These are phyloP conservation scores for Potorous gilbertii DNA, from an alignment of 2,797 vertebrate species.

Conservation along the genomic window DNA sequence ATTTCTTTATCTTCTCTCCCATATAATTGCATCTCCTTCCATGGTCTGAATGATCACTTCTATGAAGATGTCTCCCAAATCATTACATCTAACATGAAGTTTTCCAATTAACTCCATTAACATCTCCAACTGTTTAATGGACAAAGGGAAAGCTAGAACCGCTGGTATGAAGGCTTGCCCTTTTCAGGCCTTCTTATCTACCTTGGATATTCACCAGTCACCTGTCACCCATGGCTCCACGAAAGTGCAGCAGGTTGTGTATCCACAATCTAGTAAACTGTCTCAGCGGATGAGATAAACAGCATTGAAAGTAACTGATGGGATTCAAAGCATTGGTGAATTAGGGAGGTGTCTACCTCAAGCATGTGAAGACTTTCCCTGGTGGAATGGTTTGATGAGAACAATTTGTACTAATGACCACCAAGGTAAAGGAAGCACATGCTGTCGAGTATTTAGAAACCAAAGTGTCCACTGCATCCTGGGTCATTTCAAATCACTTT, in stretches of 20 bases:
- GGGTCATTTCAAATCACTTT: not conserved
- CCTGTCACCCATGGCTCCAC: not conserved
- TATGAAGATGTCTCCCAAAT: not conserved
- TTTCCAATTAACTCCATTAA: not conserved
- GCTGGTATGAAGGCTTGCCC: not conserved
- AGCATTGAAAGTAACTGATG: not conserved
- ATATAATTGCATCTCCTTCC: not conserved
- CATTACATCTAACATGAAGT: not conserved
- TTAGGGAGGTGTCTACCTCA: not conserved
- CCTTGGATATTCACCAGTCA: not conserved
- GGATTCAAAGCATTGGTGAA: not conserved
- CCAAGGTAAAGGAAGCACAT: not conserved
- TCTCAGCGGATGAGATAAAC: not conserved
- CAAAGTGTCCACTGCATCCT: not conserved
- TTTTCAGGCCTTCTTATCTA: not conserved
- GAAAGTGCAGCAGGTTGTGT: not conserved
- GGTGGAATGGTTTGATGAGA: not conserved
- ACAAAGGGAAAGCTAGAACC: not conserved
- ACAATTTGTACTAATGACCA: not conserved
- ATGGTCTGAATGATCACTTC: not conserved
- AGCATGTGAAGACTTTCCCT: not conserved
- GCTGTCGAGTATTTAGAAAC: not conserved
- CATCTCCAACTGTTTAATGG: not conserved
- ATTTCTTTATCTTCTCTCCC: not conserved
- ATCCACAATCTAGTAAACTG: not conserved